Percentiles rank a stretch among this genome's conserved stretches.
Conservation (phyloP, 2,113 vertebrate species). For the Rhynchomys soricoides region DNA sequence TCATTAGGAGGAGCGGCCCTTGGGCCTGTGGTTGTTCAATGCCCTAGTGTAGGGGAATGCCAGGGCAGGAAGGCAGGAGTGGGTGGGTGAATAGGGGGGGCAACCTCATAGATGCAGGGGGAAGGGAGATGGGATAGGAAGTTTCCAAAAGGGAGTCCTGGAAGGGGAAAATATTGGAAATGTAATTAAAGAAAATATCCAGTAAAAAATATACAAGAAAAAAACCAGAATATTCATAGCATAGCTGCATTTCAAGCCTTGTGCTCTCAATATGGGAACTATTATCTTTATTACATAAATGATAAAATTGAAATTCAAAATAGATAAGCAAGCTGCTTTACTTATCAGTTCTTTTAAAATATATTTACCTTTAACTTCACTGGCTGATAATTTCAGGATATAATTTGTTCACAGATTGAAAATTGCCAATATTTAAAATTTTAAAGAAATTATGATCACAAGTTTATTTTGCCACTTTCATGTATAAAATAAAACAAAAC, state of each 20-base stretch:
- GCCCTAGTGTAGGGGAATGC: no score
- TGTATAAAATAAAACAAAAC: constrained; percentile 11
- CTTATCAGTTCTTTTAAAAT: background rate
- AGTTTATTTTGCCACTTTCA: constrained; percentile 52
- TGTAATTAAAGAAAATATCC: no score
- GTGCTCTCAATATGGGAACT: background rate
- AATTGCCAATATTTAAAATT: constrained; percentile 36
- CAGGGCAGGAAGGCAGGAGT: no score
- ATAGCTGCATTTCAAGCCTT: background rate
- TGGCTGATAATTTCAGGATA: constrained; percentile 25
- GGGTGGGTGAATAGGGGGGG: no score
- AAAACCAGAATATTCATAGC: background rate
- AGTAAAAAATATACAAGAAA: no score
- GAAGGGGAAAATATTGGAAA: no score
- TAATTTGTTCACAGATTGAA: constrained; percentile 50
- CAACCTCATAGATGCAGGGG: no score
- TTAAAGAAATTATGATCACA: background rate
- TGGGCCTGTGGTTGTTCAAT: no score
- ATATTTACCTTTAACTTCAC: constrained; percentile 22
- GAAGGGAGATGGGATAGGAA: no score
- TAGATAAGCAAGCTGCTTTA: background rate
- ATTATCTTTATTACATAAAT: constrained; percentile 28
- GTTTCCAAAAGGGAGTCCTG: no score
- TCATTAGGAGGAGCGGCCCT: no score
- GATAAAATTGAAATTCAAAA: background rate